phyloP scores from a whole-genome alignment of 2,113 vertebrate species.

The Sorex fumeus region DNA sequence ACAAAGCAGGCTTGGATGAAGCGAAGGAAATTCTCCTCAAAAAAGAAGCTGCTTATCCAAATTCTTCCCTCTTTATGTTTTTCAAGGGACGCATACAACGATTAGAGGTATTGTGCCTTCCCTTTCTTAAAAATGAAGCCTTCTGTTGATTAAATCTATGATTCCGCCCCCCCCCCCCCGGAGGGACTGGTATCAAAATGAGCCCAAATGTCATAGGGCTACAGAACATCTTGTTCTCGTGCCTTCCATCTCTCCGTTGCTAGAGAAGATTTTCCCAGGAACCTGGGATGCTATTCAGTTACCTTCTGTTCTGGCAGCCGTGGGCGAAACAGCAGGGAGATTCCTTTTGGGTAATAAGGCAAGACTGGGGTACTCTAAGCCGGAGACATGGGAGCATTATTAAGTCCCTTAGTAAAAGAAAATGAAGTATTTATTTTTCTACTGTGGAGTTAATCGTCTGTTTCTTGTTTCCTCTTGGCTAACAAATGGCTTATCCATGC shows the following conservation, averaged over 20 bases:
- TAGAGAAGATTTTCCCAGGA: conserved; percentile 12
- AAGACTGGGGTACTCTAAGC: neutral
- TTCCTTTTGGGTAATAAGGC: neutral
- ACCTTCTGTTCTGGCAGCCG: conserved; percentile 3
- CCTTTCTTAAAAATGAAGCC: neutral
- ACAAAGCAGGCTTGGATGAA: conserved; percentile 94
- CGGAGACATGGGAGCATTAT: neutral
- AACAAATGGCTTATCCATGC: neutral
- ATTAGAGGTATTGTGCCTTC: conserved; percentile 92
- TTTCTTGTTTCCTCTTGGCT: conserved; percentile 21
- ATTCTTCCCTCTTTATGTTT: conserved; percentile 99
- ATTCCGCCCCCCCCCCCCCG: neutral
- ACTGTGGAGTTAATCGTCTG: neutral
- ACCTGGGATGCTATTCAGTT: conserved; percentile 21
- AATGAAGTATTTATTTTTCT: neutral
- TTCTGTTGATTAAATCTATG: neutral
- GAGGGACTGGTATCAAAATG: neutral
- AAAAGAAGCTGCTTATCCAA: conserved; percentile 97
- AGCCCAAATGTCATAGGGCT: neutral
- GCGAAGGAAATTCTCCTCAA: conserved; percentile 97
- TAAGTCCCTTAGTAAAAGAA: neutral
- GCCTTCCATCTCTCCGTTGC: neutral
- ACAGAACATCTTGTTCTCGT: neutral
- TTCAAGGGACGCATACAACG: conserved; percentile 98
- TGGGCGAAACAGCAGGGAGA: neutral